These are phyloP conservation scores for Prolemur simus DNA, from an alignment of 2,113 vertebrate species.

Conservation along the genomic window DNA sequence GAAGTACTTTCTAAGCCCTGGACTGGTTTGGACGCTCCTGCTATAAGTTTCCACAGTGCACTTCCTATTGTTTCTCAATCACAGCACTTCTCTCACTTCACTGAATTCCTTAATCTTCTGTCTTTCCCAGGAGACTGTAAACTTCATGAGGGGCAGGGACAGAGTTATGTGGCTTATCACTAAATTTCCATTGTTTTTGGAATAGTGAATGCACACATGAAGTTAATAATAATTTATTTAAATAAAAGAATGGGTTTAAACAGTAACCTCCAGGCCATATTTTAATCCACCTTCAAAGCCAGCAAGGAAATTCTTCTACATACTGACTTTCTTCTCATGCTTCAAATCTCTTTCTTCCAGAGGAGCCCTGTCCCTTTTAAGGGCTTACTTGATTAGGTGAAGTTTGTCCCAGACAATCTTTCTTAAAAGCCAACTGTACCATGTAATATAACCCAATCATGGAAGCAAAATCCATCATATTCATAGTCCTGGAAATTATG, in stretches of 20 bases:
- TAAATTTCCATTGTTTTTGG: background rate
- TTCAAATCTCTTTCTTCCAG: background rate
- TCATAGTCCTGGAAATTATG: background rate
- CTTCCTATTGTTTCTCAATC: background rate
- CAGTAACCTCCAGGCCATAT: background rate
- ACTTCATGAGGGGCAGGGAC: background rate
- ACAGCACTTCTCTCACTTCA: background rate
- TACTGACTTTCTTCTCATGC: background rate
- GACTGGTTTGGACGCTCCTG: background rate
- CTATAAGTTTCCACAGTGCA: background rate
- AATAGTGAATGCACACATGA: background rate
- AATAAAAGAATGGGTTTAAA: conserved; percentile 29
- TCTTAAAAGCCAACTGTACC: background rate
- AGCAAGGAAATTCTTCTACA: background rate
- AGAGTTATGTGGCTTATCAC: background rate
- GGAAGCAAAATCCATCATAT: background rate
- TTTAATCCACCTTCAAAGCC: background rate
- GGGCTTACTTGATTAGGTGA: background rate
- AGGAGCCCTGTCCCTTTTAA: background rate
- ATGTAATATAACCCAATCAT: background rate
- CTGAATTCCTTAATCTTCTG: background rate
- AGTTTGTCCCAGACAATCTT: background rate
- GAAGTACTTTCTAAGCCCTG: background rate
- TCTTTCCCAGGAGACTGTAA: background rate
- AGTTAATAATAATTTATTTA: conserved; percentile 7